A percentile compares a stretch with the other conserved stretches of the same genome.
phyloP scores from a whole-genome alignment of 2,113 vertebrate species.

The Anoura caudifer region DNA sequence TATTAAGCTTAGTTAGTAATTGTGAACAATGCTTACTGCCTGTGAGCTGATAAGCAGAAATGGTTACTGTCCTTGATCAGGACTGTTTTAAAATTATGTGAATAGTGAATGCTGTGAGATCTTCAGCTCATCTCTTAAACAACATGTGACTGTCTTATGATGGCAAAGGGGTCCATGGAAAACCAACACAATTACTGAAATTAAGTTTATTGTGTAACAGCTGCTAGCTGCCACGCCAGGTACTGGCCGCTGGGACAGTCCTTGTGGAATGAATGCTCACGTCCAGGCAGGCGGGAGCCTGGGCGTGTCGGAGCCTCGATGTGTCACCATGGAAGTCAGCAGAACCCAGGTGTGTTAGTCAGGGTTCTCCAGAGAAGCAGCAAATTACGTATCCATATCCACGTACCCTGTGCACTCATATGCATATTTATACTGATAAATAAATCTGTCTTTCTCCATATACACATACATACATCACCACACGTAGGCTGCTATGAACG shows the following conservation, averaged over 20 bases:
- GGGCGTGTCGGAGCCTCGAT: neutral
- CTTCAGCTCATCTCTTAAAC: neutral
- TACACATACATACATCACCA: neutral
- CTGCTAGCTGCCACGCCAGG: neutral
- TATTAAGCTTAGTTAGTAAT: neutral
- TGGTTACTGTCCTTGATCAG: neutral
- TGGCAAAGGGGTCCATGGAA: neutral
- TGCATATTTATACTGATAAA: neutral
- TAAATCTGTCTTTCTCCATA: neutral
- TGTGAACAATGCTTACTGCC: neutral
- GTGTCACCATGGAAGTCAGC: neutral
- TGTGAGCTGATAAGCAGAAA: neutral
- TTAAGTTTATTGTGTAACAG: neutral
- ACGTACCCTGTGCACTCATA: neutral
- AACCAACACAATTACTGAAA: neutral
- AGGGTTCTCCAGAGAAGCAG: neutral
- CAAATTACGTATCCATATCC: neutral
- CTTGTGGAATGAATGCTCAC: neutral
- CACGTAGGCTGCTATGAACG: conserved; percentile 60
- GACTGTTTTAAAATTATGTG: neutral
- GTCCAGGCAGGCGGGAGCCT: neutral
- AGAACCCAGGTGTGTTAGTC: neutral
- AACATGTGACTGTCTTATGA: neutral
- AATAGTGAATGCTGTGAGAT: neutral
- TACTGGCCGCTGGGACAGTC: neutral